Base-by-base conservation (phyloP, 2,888 invertebrate species). In the Latheticus oryzae region DNA sequence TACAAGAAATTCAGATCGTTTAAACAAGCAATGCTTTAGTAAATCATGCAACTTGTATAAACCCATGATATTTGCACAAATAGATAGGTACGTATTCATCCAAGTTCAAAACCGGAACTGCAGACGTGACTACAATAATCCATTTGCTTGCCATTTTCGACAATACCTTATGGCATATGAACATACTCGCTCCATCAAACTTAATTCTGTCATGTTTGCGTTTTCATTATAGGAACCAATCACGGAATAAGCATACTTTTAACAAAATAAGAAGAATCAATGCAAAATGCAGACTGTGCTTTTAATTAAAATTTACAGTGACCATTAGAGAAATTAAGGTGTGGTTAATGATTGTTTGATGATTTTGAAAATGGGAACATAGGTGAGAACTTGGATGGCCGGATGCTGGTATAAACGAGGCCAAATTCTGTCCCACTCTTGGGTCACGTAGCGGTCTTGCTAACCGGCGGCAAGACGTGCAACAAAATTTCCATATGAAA, bases 361-460 rank as follows among this genome's bases (percentile, higher is more conserved):
- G 15, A 1, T 2, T 2, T 11, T 23, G 33, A 33, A 47, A 47
- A 47, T 15, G 47, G 13, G 47, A 35, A 47, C 47, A 35, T 35
- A 35, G 47, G 35, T 35, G 50, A 28, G 50, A 50, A 50, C 11
- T n/a, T 19, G n/a, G 42, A 30, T 15, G 42, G 52, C 45, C 50
- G 48, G 48, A 50, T 56, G 56, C 56, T 56, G 56, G 32, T 5
- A 16, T 17, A 42, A 56, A 56, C 37, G 56, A 56, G 56, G 56
- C 56, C 56, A 56, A 50, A 56, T 17, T 48, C 48, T 50, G 56
- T 64, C 60, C 63, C 60, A 64, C 64, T 66, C 66, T 63, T 23
- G 50, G 66, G 66, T 66, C 66, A 66, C 56, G 58, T 66, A 66
- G 64, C 66, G 66, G 66, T 61, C 23, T 37, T 40, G 23, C 30